phyloP scores from a whole-genome alignment of 1,140 invertebrate species.

The Anastatus disparis region DNA sequence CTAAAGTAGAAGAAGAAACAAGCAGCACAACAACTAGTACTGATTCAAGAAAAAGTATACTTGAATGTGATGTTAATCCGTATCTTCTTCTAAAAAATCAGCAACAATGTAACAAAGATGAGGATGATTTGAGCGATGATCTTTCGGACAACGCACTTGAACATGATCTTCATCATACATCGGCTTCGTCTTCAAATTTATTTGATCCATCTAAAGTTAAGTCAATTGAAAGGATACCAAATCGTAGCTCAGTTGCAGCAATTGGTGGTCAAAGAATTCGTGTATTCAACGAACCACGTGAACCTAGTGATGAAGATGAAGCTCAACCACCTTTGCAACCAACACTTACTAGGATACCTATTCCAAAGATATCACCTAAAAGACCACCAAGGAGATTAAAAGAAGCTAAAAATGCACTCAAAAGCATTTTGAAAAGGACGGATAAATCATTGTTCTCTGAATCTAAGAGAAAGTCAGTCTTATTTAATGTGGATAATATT shows the following conservation, averaged over 20 bases:
- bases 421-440: conserved; percentile 67
- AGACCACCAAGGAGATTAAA: conserved; percentile 61
- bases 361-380: conserved; percentile 64
- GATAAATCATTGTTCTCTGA: conserved; percentile 41
- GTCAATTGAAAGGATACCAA: conserved; percentile 62
- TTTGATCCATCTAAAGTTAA: conserved; percentile 62
- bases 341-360: conserved; percentile 57
- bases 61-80: conserved; percentile 87
- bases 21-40: neutral
- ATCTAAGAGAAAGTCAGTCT: conserved; percentile 59
- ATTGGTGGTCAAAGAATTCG: conserved; percentile 66
- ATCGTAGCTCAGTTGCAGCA: conserved; percentile 57
- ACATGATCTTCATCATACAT: neutral
- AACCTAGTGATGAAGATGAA: conserved; percentile 56
- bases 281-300: conserved; percentile 60
- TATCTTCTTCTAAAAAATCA: conserved; percentile 78
- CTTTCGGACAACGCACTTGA: conserved; percentile 68
- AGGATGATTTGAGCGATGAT: conserved; percentile 65
- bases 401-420: conserved; percentile 57
- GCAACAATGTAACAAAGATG: conserved; percentile 46
- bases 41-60: conserved; percentile 74
- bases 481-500: conserved; percentile 64
- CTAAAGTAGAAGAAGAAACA: neutral
- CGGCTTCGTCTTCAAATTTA: conserved; percentile 40
- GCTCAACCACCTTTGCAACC: conserved; percentile 26